Evolutionary conservation across 2,888 invertebrate species (phyloP).

Genomic region (Thymelicus acteon): DNA sequence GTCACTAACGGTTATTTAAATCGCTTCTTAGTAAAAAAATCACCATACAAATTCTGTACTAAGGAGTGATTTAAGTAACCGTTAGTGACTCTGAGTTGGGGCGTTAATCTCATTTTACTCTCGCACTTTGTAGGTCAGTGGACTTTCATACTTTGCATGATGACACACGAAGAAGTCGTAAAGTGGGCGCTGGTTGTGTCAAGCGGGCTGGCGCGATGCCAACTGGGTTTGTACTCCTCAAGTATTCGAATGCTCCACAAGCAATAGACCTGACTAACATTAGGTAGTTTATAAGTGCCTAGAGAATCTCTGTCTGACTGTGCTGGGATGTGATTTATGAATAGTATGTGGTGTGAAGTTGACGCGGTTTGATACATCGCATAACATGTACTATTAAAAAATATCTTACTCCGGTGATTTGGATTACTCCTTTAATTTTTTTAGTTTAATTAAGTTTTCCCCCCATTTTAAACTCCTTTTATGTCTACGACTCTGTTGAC

Average conservation of each 20-base stretch:
- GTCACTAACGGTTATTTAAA: too few species aligned
- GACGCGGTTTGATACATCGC: too few species aligned
- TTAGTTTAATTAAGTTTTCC: too few species aligned
- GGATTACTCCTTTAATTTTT: too few species aligned
- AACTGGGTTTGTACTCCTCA: constrained; percentile 39
- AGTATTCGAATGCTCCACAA: constrained; percentile 7
- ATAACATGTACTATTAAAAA: too few species aligned
- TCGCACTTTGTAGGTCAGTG: constrained; percentile 5
- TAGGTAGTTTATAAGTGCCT: background rate
- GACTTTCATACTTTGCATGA: constrained; percentile 40
- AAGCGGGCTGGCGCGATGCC: constrained; percentile 65
- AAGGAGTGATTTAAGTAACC: too few species aligned
- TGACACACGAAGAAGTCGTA: constrained; percentile 41
- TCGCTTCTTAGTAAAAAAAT: too few species aligned
- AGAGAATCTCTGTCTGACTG: background rate
- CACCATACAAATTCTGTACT: too few species aligned
- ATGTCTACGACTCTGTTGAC: too few species aligned
- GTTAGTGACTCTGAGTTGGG: too few species aligned
- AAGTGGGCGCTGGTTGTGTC: constrained; percentile 65
- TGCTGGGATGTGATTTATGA: background rate
- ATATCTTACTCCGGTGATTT: too few species aligned
- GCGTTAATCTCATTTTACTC: constrained; percentile 7
- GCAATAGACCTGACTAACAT: constrained; percentile 15
- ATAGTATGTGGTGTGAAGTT: background rate
- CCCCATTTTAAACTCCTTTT: too few species aligned